phyloP scores from a whole-genome alignment of 2,797 vertebrate genomes.

The Cygnus olor region DNA sequence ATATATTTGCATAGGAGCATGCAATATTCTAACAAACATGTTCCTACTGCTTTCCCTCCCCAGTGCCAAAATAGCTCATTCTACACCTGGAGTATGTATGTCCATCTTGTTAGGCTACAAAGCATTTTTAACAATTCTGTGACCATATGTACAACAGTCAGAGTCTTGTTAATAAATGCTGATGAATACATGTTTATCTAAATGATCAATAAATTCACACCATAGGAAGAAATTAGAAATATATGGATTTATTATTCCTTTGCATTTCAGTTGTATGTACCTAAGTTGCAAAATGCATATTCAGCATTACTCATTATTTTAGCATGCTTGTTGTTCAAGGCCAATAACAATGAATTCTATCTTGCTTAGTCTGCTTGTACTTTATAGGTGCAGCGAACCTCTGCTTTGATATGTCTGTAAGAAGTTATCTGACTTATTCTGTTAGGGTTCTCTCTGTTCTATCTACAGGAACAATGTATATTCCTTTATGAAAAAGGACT shows the following conservation, averaged over 20 bases:
- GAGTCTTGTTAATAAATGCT: not conserved
- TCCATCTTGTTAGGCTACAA: not conserved
- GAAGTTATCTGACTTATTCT: not conserved
- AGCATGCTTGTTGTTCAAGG: not conserved
- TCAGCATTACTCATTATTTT: not conserved
- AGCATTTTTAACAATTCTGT: not conserved
- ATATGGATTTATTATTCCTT: not conserved
- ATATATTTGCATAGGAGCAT: not conserved
- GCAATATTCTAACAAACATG: not conserved
- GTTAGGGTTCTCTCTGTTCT: not conserved
- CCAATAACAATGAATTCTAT: not conserved
- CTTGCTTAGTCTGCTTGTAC: not conserved
- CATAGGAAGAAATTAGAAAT: not conserved
- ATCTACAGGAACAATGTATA: not conserved
- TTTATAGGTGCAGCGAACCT: not conserved
- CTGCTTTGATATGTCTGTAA: not conserved
- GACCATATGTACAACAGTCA: not conserved
- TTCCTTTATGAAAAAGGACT: not conserved
- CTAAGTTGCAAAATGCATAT: not conserved
- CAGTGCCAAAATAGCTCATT: not conserved
- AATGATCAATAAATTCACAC: not conserved
- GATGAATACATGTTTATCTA: not conserved
- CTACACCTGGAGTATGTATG: not conserved
- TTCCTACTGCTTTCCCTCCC: not conserved
- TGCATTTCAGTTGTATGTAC: not conserved